Base-by-base conservation (phyloP, 2,888 invertebrate species). In the Coecobrya sp. region DNA sequence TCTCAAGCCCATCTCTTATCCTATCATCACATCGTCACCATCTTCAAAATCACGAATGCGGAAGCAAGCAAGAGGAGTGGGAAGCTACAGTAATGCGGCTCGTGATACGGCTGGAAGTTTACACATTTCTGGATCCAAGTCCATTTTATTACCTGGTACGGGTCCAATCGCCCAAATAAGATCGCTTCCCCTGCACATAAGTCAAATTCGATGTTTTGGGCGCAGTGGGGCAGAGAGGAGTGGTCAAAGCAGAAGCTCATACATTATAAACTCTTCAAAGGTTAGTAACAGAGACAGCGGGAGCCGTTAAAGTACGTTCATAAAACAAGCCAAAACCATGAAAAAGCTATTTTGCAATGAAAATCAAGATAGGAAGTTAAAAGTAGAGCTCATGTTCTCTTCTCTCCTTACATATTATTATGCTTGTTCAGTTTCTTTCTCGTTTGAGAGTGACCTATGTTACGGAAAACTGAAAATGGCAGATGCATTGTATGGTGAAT, bases 111-210 rank as follows among this genome's bases (percentile, higher is more conserved):
- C 10, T 49, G 52, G 73, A 8, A 76, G 25, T 45, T 59, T 62
- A 22, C 70, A 36, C 27, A 19, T 52, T 59, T 36, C 30, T 36
- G 13, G 52, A 25, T 79, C 79, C 27, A 82, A 82, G 62, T 62
- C 82, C 45, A 25, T 22, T 62, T 52, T 81, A 65, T 52, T 92
- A 27, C 92, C 92, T 45, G 90, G 92, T 22, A 84, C 81, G 45
- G 93, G 81, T 59, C 93, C 94, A 22, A 82, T 94, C 25, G 94
- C 93, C 19, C 94, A 94, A 92, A 94, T 94, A 68, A 90, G 94
- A 79, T 91, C 94, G 5, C 73, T 94, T 52, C 94, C 94, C 22
- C 76, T 94, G 11, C 93, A 93, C 62, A 55, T 93, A 27, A 93
- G 93, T 65, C 92, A 93, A 68, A 87, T 94, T 49, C 91, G 94